Evolutionary conservation across 2,113 vertebrate species (phyloP).

Genomic region (Rhinoderma darwinii): DNA sequence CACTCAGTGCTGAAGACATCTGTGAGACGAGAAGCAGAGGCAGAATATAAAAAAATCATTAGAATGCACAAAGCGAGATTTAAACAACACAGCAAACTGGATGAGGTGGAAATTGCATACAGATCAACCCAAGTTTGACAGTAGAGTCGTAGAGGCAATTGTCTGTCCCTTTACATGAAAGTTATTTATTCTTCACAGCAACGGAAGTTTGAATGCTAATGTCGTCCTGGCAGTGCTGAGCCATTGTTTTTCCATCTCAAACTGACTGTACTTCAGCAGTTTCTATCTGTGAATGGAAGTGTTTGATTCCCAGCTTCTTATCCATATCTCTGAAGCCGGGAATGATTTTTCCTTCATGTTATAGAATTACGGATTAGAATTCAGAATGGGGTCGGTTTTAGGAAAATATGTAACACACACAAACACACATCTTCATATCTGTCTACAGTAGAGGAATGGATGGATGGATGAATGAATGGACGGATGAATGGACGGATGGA

Average conservation of each 20-base stretch:
- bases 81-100: conserved; percentile 20
- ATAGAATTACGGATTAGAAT: not conserved
- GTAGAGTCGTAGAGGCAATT: conserved; percentile 31
- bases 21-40: conserved; percentile 12
- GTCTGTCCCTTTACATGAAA: conserved; percentile 51
- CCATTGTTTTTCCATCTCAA: conserved; percentile 43
- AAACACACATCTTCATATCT: not conserved
- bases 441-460: too few species aligned
- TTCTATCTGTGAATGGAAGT: conserved; percentile 36
- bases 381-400: not conserved
- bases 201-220: conserved; percentile 46
- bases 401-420: not conserved
- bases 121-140: conserved; percentile 50
- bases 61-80: conserved; percentile 27
- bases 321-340: conserved; percentile 21
- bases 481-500: not conserved
- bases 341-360: conserved; percentile 21
- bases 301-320: conserved; percentile 44
- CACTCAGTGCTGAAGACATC: conserved; percentile 13
- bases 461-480: not conserved
- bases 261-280: conserved; percentile 24
- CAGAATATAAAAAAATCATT: conserved; percentile 21
- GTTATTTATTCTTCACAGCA: conserved; percentile 51
- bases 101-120: conserved; percentile 46
- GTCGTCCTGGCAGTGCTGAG: not conserved